Base-by-base conservation (phyloP, 2,888 invertebrate species). In the Sinopyrophorus schimmeli region DNA sequence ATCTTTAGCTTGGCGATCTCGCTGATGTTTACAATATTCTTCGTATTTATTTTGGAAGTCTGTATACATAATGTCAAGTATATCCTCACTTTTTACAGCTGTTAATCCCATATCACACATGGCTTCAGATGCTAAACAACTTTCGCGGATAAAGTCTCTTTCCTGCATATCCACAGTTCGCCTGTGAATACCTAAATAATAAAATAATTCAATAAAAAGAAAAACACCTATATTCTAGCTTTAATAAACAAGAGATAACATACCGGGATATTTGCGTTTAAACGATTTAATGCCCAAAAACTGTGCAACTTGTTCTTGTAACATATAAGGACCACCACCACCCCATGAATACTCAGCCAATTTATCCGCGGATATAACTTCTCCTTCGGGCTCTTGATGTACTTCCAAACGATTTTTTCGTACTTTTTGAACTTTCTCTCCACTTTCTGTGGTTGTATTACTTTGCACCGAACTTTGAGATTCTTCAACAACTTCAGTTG, bases 11-110 rank as follows among this genome's bases (percentile, higher is more conserved):
- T 84, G 87, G 61, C 82, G 81, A 69, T 83, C 82, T 5, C 83
- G 77, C 69, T 86, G 83, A 62, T 84, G 80, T 56, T 86, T 83
- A 42, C 89, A 82, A 70, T 88, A 91, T 67, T 95, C 95, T 71
- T 93, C 91, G 69, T 94, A 97, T 67, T 96, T 95, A 52, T 89
- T 89, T 28, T 92, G 92, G 74, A 95, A 98, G 75, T 98, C 98
- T 18, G 87, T 84, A 58, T 89, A 84, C 94, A 98, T 94, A 44
- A 98, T 87, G 68, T 98, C 97, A 59, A 95, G 77, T 34, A 98
- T 92, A 72, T 97, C 97, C 34, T 92, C 89, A 53, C 91, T 92
- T 64, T 86, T 86, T 3, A 97, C 85, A 1, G 95, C 95, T 1
- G 95, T 96, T 58, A 96, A 76, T 56, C 92, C 96, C 66, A 96